Evolutionary conservation across 2,888 invertebrate species (phyloP).

Genomic region (Congeria kusceri): DNA sequence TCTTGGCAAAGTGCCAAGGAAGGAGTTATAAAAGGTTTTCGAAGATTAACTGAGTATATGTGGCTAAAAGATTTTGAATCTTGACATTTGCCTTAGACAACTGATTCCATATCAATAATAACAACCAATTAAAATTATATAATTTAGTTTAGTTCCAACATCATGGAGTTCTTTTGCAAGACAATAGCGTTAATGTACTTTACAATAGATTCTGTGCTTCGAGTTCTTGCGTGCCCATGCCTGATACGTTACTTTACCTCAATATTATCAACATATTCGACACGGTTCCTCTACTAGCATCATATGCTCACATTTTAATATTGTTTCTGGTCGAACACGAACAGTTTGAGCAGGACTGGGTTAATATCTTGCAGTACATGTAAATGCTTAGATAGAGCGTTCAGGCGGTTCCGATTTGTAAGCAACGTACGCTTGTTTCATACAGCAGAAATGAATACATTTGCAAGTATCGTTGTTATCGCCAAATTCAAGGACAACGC

Average conservation of each 20-base stretch:
- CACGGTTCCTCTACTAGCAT: slow-evolving; percentile 44
- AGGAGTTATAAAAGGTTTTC: too few species aligned
- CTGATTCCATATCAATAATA: too few species aligned
- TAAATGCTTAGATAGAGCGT: slow-evolving; percentile 55
- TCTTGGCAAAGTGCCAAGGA: too few species aligned
- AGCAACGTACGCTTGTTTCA: slow-evolving; percentile 52
- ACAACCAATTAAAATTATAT: too few species aligned
- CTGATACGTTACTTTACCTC: slow-evolving; percentile 40
- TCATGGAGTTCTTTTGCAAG: slow-evolving; percentile 38
- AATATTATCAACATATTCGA: slow-evolving; percentile 47
- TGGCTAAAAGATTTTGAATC: too few species aligned
- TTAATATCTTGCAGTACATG: slow-evolving; percentile 40
- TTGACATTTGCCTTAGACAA: too few species aligned
- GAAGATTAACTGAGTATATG: too few species aligned
- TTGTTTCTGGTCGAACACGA: slow-evolving; percentile 28
- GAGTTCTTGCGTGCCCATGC: slow-evolving; percentile 39
- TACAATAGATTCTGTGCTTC: slow-evolving; percentile 36
- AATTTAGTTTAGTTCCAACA: too few species aligned
- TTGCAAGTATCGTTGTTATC: slow-evolving; percentile 53
- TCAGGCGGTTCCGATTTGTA: slow-evolving; percentile 49
- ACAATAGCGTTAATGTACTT: slow-evolving; percentile 38
- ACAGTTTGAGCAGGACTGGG: slow-evolving; percentile 31
- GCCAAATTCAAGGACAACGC: slow-evolving; percentile 33
- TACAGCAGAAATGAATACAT: slow-evolving; percentile 40
- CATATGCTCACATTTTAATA: slow-evolving; percentile 27